Evolutionary conservation across 2,888 invertebrate species (phyloP).

Genomic region (Priocnemis perturbator): DNA sequence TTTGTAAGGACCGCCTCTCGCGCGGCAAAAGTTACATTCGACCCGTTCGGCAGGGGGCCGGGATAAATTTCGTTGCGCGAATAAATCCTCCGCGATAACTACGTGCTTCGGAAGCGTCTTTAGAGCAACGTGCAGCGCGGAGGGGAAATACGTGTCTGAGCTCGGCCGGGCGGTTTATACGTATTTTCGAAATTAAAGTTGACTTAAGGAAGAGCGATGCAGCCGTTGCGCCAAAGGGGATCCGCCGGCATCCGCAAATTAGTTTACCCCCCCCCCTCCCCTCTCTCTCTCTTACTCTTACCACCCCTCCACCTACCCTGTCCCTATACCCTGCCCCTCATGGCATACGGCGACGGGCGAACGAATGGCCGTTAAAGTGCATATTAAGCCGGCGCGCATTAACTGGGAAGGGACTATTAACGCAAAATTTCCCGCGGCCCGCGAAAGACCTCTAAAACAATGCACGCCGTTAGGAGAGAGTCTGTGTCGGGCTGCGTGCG

Average conservation of each 20-base stretch:
- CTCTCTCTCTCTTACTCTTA: too few relatives aligned
- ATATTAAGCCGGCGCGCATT: constrained; percentile 26
- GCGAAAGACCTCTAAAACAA: neutral
- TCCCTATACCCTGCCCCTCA: neutral
- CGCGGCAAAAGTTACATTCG: too few relatives aligned
- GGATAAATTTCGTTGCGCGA: too few relatives aligned
- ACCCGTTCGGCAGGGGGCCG: too few relatives aligned
- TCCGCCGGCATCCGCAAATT: constrained; percentile 41
- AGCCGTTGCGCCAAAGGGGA: constrained; percentile 34
- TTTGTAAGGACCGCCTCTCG: too few relatives aligned
- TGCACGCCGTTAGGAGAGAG: too few relatives aligned
- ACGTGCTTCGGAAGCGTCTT: too few relatives aligned
- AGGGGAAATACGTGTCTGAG: too few relatives aligned
- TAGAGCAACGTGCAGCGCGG: too few relatives aligned
- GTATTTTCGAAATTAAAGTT: constrained; percentile 41
- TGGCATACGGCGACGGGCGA: constrained; percentile 9
- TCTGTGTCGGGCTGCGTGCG: too few relatives aligned
- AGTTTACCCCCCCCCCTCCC: constrained; percentile 36
- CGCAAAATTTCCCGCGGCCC: neutral
- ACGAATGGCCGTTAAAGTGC: constrained; percentile 41
- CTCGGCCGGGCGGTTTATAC: constrained; percentile 1
- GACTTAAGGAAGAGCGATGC: constrained; percentile 49
- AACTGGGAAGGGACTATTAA: constrained; percentile 4
- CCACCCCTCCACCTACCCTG: too few relatives aligned
- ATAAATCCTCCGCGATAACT: too few relatives aligned